These are phyloP conservation scores for Antigone vipio DNA, from an alignment of 2,113 vertebrate genomes.

Conservation along the genomic window DNA sequence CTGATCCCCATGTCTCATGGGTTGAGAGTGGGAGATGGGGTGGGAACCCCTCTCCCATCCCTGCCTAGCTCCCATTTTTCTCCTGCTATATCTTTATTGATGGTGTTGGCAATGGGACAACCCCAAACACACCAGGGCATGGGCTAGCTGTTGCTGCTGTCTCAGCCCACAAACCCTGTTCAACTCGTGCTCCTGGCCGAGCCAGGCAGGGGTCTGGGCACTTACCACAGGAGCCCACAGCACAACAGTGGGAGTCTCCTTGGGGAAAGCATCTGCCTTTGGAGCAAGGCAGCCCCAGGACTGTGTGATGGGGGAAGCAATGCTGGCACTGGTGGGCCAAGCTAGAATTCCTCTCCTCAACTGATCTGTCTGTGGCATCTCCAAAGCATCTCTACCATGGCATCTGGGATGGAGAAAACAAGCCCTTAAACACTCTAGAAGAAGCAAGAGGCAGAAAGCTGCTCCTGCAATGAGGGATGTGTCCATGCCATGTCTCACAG, in stretches of 20 bases:
- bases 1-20: neutral
- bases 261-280: neutral
- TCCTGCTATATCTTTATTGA: neutral
- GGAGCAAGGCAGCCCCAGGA: neutral
- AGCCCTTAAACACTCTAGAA: neutral
- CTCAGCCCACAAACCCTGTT: neutral
- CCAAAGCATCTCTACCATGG: neutral
- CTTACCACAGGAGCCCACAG: neutral
- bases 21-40: neutral
- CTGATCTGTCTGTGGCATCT: neutral
- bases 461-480: neutral
- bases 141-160: neutral
- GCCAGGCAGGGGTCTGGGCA: neutral
- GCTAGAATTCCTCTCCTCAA: neutral
- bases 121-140: neutral
- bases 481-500: neutral
- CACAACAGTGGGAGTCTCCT: neutral
- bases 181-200: rapidly evolving
- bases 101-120: neutral
- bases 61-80: neutral
- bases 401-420: neutral
- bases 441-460: neutral
- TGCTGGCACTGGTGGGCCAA: neutral
- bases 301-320: neutral
- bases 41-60: neutral